Conservation (phyloP, 1,140 invertebrate genomes). For the Drosophila novamexicana region DNA sequence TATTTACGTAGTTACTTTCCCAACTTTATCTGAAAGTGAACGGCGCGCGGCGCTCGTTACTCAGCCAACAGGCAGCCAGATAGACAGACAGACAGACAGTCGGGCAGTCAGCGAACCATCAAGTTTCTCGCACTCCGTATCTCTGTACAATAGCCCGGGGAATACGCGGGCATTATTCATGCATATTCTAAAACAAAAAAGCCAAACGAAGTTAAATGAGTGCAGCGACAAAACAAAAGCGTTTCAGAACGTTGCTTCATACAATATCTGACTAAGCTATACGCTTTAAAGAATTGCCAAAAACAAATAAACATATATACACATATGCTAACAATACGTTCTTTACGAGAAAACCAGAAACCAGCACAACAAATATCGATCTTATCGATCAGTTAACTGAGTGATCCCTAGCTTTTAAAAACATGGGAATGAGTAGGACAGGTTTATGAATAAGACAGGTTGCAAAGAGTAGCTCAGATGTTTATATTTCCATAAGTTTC, state of each 20-base stretch:
- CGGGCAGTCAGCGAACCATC: slow-evolving; percentile 70
- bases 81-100: slow-evolving; percentile 7
- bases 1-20: slow-evolving; percentile 71
- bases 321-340: not conserved
- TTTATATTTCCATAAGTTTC: no score
- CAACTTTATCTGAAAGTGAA: slow-evolving; percentile 80
- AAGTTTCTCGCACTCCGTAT: slow-evolving; percentile 45
- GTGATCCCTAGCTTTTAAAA: no score
- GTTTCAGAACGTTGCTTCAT: not conserved
- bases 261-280: slow-evolving; percentile 35
- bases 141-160: slow-evolving; percentile 59
- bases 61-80: slow-evolving; percentile 26
- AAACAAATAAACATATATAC: not conserved
- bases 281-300: slow-evolving; percentile 36
- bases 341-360: no score
- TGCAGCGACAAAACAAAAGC: slow-evolving; percentile 69
- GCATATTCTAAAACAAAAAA: slow-evolving; percentile 70
- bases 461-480: no score
- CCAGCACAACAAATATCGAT: not conserved
- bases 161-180: slow-evolving; percentile 52
- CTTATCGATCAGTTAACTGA: not conserved
- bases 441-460: no score
- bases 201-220: slow-evolving; percentile 78
- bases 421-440: no score
- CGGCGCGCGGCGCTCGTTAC: slow-evolving; percentile 57